Evolutionary conservation across 2,888 invertebrate species (phyloP).

Genomic region (Apoda limacodes): DNA sequence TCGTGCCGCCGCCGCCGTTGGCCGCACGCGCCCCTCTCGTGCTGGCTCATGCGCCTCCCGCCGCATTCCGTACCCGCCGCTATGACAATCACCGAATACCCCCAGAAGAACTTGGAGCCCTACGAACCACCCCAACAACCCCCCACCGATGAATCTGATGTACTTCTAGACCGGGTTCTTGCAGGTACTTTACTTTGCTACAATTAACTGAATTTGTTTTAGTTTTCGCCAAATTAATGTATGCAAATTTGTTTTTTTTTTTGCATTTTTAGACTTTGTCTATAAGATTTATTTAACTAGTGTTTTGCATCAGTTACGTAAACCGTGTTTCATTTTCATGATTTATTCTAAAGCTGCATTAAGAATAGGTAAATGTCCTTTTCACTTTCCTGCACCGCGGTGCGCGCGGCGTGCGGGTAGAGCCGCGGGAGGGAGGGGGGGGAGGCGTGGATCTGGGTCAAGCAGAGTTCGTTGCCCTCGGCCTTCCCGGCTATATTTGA

Average conservation of each 20-base stretch:
- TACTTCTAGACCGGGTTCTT: constrained; percentile 57
- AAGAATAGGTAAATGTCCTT: constrained; percentile 34
- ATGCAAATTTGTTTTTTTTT: too few species aligned
- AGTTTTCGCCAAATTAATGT: too few species aligned
- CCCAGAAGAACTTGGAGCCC: constrained; percentile 31
- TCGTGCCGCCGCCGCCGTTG: constrained; percentile 63
- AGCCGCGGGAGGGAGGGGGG: constrained; percentile 24
- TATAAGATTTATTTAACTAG: too few species aligned
- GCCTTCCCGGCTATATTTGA: constrained; percentile 68
- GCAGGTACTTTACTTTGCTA: constrained; percentile 63
- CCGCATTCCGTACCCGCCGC: constrained; percentile 25
- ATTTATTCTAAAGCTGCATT: constrained; percentile 4
- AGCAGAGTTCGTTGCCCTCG: constrained; percentile 69
- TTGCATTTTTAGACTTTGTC: too few species aligned
- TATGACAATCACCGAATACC: constrained; percentile 64
- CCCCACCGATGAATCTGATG: constrained; percentile 42
- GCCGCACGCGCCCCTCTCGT: constrained; percentile 58
- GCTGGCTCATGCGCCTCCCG: constrained; percentile 52
- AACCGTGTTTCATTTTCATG: constrained; percentile 1
- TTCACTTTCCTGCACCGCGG: constrained; percentile 51
- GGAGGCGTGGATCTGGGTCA: constrained; percentile 55
- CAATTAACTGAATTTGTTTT: too few species aligned
- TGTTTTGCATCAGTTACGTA: constrained; percentile 1
- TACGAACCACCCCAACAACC: constrained; percentile 23
- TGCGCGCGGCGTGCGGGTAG: constrained; percentile 21